These are phyloP conservation scores for Polydrusus tereticollis DNA, from an alignment of 2,888 invertebrate genomes.

Conservation along the genomic window DNA sequence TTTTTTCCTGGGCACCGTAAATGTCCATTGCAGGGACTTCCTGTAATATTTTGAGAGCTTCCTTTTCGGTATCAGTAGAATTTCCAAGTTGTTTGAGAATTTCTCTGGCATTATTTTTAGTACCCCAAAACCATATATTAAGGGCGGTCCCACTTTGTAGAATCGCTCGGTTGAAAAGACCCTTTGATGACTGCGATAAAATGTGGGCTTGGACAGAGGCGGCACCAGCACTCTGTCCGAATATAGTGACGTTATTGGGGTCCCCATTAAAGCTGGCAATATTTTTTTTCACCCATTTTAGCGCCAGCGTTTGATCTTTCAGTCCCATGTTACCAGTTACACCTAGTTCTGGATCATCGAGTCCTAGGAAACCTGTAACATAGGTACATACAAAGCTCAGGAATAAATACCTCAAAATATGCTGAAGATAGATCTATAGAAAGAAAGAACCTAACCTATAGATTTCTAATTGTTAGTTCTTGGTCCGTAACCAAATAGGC, in stretches of 20 bases:
- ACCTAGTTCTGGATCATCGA: conserved; percentile 36
- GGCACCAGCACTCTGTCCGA: conserved; percentile 48
- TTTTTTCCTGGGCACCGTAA: conserved; percentile 49
- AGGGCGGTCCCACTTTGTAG: conserved; percentile 58
- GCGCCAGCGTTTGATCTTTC: conserved; percentile 68
- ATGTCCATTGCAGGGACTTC: conserved; percentile 47
- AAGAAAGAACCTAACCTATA: too few relatives aligned
- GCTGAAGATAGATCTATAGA: too few relatives aligned
- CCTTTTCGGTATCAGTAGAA: conserved; percentile 52
- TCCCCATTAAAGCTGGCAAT: conserved; percentile 68
- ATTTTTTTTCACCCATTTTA: conserved; percentile 69
- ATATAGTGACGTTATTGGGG: conserved; percentile 67
- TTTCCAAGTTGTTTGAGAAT: conserved; percentile 50
- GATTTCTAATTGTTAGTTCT: too few relatives aligned
- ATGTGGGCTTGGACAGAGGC: conserved; percentile 41
- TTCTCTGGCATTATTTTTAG: conserved; percentile 26
- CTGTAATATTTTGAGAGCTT: conserved; percentile 52
- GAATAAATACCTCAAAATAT: too few relatives aligned
- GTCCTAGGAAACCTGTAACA: conserved; percentile 36
- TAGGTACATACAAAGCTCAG: too few relatives aligned
- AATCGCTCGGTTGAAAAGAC: conserved; percentile 58
- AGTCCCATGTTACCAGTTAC: conserved; percentile 70
- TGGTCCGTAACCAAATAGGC: too few relatives aligned
- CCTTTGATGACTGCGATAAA: conserved; percentile 39
- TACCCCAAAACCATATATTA: conserved; percentile 52